Evolutionary conservation across 1,140 invertebrate species (phyloP).

Genomic region (Ceratosolen fusciceps): DNA sequence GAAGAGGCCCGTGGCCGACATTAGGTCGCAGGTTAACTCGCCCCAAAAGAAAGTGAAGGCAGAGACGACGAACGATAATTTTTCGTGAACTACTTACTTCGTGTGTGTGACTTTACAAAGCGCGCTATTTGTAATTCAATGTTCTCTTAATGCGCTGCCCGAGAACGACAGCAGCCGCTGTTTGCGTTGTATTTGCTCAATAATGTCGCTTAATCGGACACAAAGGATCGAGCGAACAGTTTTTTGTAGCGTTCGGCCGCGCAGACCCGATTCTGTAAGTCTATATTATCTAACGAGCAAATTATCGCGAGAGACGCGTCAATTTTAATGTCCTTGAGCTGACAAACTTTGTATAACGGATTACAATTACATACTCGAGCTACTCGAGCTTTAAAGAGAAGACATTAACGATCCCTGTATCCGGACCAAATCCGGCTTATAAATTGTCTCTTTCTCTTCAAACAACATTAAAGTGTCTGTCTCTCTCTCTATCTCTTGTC

Average conservation of each 20-base stretch:
- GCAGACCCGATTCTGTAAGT: slow-evolving; percentile 38
- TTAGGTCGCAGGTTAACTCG: slow-evolving; percentile 61
- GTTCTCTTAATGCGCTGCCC: slow-evolving; percentile 39
- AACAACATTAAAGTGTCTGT: slow-evolving; percentile 20
- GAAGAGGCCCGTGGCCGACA: slow-evolving; percentile 64
- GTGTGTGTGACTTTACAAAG: slow-evolving; percentile 47
- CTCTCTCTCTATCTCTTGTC: too few relatives aligned
- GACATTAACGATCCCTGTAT: slow-evolving; percentile 36
- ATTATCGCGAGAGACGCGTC: slow-evolving; percentile 30
- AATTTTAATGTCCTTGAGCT: slow-evolving; percentile 45
- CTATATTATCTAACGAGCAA: slow-evolving; percentile 36
- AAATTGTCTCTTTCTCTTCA: slow-evolving; percentile 27
- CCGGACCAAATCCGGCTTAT: slow-evolving; percentile 9
- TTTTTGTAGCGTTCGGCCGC: slow-evolving; percentile 40
- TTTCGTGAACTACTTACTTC: slow-evolving; percentile 65
- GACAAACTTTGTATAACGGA: slow-evolving; percentile 25
- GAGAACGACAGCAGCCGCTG: slow-evolving; percentile 31
- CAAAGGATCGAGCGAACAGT: slow-evolving; percentile 38
- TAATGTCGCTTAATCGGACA: slow-evolving; percentile 18
- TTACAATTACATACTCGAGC: slow-evolving; percentile 33
- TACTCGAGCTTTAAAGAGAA: slow-evolving; percentile 32
- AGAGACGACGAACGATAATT: slow-evolving; percentile 65
- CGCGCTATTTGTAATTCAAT: slow-evolving; percentile 47
- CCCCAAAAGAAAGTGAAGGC: slow-evolving; percentile 68
- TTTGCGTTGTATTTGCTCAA: slow-evolving; percentile 33